Conservation (phyloP, 2,888 invertebrate species). For the Yponomeuta sedellus region DNA sequence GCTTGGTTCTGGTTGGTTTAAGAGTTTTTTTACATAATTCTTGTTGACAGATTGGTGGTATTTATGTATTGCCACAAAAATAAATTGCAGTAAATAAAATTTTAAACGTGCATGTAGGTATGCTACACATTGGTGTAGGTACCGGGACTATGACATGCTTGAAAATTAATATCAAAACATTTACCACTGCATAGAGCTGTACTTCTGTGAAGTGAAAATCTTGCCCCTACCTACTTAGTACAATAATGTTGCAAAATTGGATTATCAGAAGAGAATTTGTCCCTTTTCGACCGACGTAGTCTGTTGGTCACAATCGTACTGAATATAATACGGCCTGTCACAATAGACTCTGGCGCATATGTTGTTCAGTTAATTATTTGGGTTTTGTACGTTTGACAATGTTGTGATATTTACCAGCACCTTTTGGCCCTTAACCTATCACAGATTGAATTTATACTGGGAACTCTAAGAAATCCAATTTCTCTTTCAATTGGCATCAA, state of each 20-base stretch:
- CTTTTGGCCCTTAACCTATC: not conserved
- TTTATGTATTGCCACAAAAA: too few relatives aligned
- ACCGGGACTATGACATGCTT: too few relatives aligned
- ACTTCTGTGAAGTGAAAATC: not conserved
- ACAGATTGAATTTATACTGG: not conserved
- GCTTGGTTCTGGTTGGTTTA: too few relatives aligned
- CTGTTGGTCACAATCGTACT: slow-evolving; percentile 30
- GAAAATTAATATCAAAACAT: too few relatives aligned
- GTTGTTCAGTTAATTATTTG: slow-evolving; percentile 49
- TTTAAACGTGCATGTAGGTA: too few relatives aligned
- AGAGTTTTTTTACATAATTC: too few relatives aligned
- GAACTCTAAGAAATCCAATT: too few relatives aligned
- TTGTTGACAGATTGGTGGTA: too few relatives aligned
- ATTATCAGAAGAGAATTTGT: slow-evolving; percentile 48
- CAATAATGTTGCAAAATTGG: slow-evolving; percentile 60
- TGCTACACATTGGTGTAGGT: too few relatives aligned
- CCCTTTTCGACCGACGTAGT: slow-evolving; percentile 52
- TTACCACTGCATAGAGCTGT: not conserved
- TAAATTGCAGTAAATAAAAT: too few relatives aligned
- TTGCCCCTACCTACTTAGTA: not conserved
- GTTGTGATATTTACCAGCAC: slow-evolving; percentile 46
- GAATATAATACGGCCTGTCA: slow-evolving; percentile 16
- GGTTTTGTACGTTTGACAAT: slow-evolving; percentile 35
- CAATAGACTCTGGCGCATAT: slow-evolving; percentile 41
- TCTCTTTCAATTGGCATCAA: too few relatives aligned